Base-by-base conservation (phyloP, 2,888 invertebrate species). In the Tyria jacobaeae region DNA sequence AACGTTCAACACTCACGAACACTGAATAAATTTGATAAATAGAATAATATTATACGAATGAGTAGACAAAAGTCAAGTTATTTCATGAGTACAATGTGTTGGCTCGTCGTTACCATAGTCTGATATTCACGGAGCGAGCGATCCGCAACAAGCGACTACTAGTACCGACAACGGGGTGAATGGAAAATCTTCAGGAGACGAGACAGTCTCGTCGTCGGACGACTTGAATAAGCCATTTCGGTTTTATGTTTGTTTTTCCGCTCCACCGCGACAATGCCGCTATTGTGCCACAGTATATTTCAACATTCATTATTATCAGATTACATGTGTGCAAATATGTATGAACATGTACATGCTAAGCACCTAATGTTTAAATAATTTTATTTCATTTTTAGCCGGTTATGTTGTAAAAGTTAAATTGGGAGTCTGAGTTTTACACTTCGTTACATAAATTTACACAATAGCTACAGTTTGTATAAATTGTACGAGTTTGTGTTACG, bases 241-340 rank as follows among this genome's bases (percentile, higher is more conserved):
- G 82, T 82, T 86, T 85, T 87, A 86, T 86, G 84, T 86, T 85
- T 86, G 84, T 85, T 85, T 85, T 82, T 84, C 80, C 71, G 79
- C 75, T 82, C 78, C 67, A 64, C 67, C 76, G 80, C 80, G 80
- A 85, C 82, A 86, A 85, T 85, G 84, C 82, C 76, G 82, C 87
- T 85, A 86, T 89, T 88, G 85, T 84, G 83, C 83, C 68, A 82
- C 78, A 82, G 83, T 78, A 86, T 84, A 83, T 87, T 86, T 86
- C 82, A 81, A 76, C 79, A 81, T 88, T 87, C 83, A 88, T 90
- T 87, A 89, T 82, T 75, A 81, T 86, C 80, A 85, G 83, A 85
- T 87, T 87, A 84, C 78, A 79, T 81, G 79, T 81, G 73, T 71
- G 75, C 73, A 76, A 69, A 52, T 53, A 63, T 69, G 63, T n/a